phyloP scores from a whole-genome alignment of 2,797 vertebrate species.

The Tiaroga cobitis region DNA sequence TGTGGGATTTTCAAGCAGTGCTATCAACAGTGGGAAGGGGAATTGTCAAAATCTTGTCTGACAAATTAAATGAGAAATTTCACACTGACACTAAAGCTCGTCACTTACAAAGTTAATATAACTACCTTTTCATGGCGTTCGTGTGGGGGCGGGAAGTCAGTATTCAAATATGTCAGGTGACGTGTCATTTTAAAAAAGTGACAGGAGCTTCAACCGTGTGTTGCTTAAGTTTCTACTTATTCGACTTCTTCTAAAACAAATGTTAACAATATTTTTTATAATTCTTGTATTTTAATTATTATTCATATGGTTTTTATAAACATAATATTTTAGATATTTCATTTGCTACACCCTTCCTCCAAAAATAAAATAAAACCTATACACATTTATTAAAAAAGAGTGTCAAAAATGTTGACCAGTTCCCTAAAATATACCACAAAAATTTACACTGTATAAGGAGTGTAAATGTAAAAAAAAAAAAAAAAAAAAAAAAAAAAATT shows the following conservation, averaged over 20 bases:
- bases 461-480: not conserved
- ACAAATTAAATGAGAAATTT: not conserved
- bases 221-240: not conserved
- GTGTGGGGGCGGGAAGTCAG: not conserved
- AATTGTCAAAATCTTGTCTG: not conserved
- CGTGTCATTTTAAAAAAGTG: not conserved
- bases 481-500: not conserved
- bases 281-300: too few relatives aligned
- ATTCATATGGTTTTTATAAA: too few relatives aligned
- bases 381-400: too few relatives aligned
- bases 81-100: not conserved
- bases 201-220: not conserved
- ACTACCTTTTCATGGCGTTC: not conserved
- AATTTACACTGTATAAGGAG: not conserved
- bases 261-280: not conserved
- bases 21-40: not conserved
- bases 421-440: not conserved
- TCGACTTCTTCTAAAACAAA: not conserved
- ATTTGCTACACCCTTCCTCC: too few relatives aligned
- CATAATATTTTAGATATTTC: too few relatives aligned
- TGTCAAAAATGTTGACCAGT: not conserved
- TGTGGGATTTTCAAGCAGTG: not conserved
- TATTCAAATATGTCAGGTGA: constrained; percentile 14
- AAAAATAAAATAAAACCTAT: too few relatives aligned
- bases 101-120: not conserved